Percentiles rank a stretch among this genome's conserved stretches.
phyloP scores from a whole-genome alignment of 2,797 vertebrate genomes.

The Myotis daubentonii region DNA sequence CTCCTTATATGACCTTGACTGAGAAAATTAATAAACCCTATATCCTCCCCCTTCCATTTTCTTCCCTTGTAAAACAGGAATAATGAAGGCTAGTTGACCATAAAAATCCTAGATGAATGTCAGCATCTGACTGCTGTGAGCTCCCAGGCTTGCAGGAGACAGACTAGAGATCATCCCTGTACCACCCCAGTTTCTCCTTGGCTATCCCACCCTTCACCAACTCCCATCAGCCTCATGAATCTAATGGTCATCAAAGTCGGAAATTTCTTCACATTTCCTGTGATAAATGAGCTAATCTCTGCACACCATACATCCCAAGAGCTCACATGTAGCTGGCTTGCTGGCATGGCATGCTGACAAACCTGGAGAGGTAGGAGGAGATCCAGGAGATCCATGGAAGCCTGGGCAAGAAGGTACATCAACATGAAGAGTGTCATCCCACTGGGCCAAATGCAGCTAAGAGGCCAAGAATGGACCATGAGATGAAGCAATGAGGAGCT shows the following conservation, averaged over 20 bases:
- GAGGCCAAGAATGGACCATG: neutral
- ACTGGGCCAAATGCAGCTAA: neutral
- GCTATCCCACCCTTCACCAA: neutral
- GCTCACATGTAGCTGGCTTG: neutral
- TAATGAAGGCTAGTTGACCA: neutral
- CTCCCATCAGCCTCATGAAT: neutral
- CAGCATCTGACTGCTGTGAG: neutral
- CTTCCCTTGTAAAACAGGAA: slow-evolving; percentile 21
- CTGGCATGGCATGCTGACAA: neutral
- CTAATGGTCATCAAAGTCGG: neutral
- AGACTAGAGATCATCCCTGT: neutral
- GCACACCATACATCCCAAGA: neutral
- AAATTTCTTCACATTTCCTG: slow-evolving; percentile 5
- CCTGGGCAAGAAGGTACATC: neutral
- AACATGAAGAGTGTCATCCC: neutral
- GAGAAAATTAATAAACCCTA: neutral
- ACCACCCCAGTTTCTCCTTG: neutral
- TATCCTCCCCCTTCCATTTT: neutral
- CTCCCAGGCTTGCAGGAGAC: neutral
- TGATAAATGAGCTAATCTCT: neutral
- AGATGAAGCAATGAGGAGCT: neutral
- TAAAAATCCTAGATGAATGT: neutral
- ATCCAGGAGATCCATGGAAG: neutral
- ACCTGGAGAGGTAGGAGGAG: neutral
- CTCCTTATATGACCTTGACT: neutral